These are phyloP conservation scores for Drosophila setosimentum DNA, from an alignment of 2,888 invertebrate species.

Conservation along the genomic window DNA sequence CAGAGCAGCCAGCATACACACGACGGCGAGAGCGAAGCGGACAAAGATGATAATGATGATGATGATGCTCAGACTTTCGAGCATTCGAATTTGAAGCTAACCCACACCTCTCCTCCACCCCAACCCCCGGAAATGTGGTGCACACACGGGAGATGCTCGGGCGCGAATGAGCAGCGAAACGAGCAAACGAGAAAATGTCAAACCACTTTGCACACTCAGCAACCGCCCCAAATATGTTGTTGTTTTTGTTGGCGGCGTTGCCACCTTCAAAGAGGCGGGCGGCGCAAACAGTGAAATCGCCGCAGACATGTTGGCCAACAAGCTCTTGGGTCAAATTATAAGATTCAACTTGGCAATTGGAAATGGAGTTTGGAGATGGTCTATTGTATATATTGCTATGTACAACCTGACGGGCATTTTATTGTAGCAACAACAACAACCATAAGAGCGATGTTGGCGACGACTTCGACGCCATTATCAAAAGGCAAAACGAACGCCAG, in stretches of 20 bases:
- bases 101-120: constrained; percentile 39
- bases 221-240: constrained; percentile 42
- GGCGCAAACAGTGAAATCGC: constrained; percentile 62
- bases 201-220: constrained; percentile 71
- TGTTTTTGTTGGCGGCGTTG: constrained; percentile 19
- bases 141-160: constrained; percentile 61
- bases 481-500: constrained; percentile 69
- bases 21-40: constrained; percentile 6
- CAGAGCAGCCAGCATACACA: constrained; percentile 16
- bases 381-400: constrained; percentile 49
- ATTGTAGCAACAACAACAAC: constrained; percentile 54
- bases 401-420: constrained; percentile 70
- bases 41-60: constrained; percentile 7
- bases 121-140: constrained; percentile 54
- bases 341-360: constrained; percentile 40
- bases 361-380: constrained; percentile 43
- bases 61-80: constrained; percentile 31
- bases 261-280: constrained; percentile 45
- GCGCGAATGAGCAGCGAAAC: constrained; percentile 74
- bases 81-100: constrained; percentile 64
- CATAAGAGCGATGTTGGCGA: constrained; percentile 6
- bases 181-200: constrained; percentile 75
- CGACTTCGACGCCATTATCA: constrained; percentile 71
- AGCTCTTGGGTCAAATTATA: constrained; percentile 70
- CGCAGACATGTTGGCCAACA: constrained; percentile 64